Evolutionary conservation across 2,113 vertebrate species (phyloP), one percentile per base, ranked within the genome.

Genomic region (Galemys pyrenaicus): DNA sequence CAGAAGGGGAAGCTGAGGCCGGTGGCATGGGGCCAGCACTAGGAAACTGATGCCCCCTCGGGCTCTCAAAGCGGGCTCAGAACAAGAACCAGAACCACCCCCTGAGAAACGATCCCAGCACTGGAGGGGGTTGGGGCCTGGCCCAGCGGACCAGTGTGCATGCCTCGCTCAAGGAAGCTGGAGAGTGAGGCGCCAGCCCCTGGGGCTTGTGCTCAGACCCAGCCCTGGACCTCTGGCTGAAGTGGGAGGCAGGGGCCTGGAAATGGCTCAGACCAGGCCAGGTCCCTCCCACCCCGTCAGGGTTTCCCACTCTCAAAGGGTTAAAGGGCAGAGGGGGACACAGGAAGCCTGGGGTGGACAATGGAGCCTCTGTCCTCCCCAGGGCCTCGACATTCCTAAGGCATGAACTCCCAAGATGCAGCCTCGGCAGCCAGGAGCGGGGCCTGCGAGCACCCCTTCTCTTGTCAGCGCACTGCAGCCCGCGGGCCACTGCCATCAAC

Each of bases 371-470:
- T 97, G 96, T 97, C 35, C 44, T 96, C 79, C 80, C 35, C 58
- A 60, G 74, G 58, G 56, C 94, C 73, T 94, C 64, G 20, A 81
- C 96, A 97, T 97, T 97, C 97, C 96, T 96, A 89, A 96, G 89
- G 77, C 92, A 95, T 97, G 96, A 97, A 83, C 3, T 24, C 70
- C 37, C 1, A 15, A 41, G 37, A 0, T 91, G 95, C 65, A 39
- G 39, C 6, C 86, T 65, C n/a, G 71, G 65, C 44, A 6, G 86
- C 71, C 35, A 71, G 64, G 32, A 91, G 82, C 95, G 75, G 93
- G 77, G 79, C 64, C 62, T 9, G 58, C 35, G 70, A 54, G 32
- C 78, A 80, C 67, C n/a, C 46, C 46, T 49, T 49, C 46, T 49
- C 46, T 2, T 49, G 46, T 49, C 8, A 12, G 54, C 22, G 4